Evolutionary conservation across 2,113 vertebrate genomes (phyloP).

Genomic region (Sturnus vulgaris): DNA sequence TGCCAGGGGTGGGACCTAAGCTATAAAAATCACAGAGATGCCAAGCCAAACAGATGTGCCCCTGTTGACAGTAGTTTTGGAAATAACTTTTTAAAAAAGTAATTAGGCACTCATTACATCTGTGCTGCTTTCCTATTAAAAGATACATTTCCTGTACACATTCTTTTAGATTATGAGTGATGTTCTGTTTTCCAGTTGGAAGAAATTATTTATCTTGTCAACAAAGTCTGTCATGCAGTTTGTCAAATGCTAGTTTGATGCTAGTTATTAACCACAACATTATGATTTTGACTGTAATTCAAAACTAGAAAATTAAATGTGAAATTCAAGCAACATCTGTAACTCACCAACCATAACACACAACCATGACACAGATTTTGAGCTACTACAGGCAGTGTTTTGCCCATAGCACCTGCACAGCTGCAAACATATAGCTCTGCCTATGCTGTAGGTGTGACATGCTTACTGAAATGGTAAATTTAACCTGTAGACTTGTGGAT

Average conservation of each 20-base stretch:
- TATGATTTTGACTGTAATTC: background rate
- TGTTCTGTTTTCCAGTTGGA: slow-evolving; percentile 14
- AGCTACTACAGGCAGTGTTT: background rate
- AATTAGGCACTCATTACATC: slow-evolving; percentile 15
- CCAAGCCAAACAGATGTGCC: background rate
- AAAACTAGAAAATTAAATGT: background rate
- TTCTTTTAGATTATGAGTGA: slow-evolving; percentile 12
- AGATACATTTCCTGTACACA: background rate
- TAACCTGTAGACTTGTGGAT: background rate
- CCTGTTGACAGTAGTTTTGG: background rate
- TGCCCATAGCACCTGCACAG: background rate
- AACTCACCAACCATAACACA: background rate
- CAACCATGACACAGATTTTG: background rate
- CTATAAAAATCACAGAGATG: background rate
- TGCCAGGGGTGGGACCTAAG: background rate
- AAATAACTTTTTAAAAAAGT: background rate
- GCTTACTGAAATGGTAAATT: background rate
- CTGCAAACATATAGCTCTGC: background rate
- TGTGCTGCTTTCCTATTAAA: background rate
- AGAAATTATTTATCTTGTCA: slow-evolving; percentile 12
- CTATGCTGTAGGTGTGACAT: background rate
- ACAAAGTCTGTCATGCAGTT: background rate
- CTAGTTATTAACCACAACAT: background rate
- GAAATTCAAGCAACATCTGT: background rate
- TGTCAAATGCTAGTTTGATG: background rate